Percentiles rank a stretch among this genome's conserved stretches.
phyloP scores from a whole-genome alignment of 2,797 vertebrate species.

The Phaenicophaeus curvirostris region DNA sequence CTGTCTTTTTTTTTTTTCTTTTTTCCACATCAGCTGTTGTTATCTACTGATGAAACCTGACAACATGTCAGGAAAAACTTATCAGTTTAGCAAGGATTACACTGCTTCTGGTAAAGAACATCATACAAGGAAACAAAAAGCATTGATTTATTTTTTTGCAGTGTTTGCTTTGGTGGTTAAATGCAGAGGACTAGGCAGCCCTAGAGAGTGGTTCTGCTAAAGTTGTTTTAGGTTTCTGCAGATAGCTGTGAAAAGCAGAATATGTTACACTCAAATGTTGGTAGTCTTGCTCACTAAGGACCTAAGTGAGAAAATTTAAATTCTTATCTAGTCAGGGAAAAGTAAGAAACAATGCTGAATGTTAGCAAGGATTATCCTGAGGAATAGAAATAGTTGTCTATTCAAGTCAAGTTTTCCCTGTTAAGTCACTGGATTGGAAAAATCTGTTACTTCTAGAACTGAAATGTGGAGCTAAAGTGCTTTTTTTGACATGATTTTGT shows the following conservation, averaged over 20 bases:
- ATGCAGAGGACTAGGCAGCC: background rate
- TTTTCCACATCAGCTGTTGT: constrained; percentile 37
- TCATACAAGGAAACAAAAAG: background rate
- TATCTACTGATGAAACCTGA: constrained; percentile 32
- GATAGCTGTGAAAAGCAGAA: background rate
- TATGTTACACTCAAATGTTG: background rate
- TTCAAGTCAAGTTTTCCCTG: background rate
- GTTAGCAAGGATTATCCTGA: background rate
- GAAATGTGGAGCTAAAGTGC: background rate
- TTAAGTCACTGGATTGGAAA: background rate
- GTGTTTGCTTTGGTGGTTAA: background rate
- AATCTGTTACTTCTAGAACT: background rate
- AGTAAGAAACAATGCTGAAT: background rate
- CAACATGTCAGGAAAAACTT: constrained; percentile 40
- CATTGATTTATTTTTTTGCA: background rate
- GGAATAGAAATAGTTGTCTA: background rate
- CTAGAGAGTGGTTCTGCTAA: background rate
- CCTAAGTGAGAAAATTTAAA: background rate
- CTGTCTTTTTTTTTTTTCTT: constrained; percentile 42
- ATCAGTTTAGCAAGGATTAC: background rate
- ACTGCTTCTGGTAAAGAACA: background rate
- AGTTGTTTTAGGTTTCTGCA: background rate
- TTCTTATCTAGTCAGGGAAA: background rate
- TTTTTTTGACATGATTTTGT: background rate
- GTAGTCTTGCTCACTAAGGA: background rate